Evolutionary conservation across 2,797 vertebrate genomes (phyloP), one percentile per base, ranked within the genome.

Genomic region (Trachurus trachurus): DNA sequence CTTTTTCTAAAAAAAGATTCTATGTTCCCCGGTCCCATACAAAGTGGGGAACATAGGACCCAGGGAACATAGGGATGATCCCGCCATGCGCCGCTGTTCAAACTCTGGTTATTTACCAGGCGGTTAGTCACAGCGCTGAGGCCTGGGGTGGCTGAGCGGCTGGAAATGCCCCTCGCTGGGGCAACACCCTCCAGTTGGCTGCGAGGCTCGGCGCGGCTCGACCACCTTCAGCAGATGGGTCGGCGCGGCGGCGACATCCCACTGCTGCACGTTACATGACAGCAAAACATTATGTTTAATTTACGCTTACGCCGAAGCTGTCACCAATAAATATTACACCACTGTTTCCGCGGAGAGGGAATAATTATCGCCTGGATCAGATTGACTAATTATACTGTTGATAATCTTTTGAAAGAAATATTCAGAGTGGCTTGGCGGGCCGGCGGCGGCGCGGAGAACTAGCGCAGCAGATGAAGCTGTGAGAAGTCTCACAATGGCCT

Each of bases 231-330:
- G 11, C 82, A 83, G 85, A 80, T 57, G 78, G 81, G 56, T n/a
- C 34, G 19, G 3, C 10, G 26, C 26, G 26, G 26, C 26, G 26
- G 68, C 42, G 40, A 56, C 74, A n/a, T 75, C 78, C 74, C 84
- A 21, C 76, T 65, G 42, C 71, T 37, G 78, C 68, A 11, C 63
- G 66, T 49, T 49, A 71, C 73, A 66, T 63, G 81, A 77, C 78
- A 45, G 66, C 70, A 19, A 65, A 79, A 74, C 82, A 64, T 56
- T 54, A 50, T 68, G 85, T 87, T 78, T 79, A 26, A 77, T 86
- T 82, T 13, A 75, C 74, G 66, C 78, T 81, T n/a, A n/a, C 62
- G 19, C 63, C 37, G 57, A 58, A 70, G 74, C 83, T 40, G 83
- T 67, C 42, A 29, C 74, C 0, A 3, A 49, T 7, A 21, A 34